A percentile compares a stretch with the other conserved stretches of the same genome.
These are phyloP conservation scores for Sinocyclocheilus rhinocerous DNA, from an alignment of 2,113 vertebrate genomes.

Conservation along the genomic window DNA sequence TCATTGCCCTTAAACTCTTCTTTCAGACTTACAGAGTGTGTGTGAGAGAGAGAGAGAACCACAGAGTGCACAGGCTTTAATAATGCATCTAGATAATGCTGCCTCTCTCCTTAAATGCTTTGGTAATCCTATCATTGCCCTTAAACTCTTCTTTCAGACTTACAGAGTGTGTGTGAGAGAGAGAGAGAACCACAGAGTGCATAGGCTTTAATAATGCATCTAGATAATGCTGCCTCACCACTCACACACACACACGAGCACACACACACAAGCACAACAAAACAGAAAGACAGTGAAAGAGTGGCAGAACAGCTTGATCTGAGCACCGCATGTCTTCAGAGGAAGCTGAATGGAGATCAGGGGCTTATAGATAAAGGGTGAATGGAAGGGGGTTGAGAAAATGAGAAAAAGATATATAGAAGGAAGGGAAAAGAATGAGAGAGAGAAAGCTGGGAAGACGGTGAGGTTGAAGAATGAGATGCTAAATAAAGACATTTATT, in stretches of 20 bases:
- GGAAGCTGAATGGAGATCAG: background rate
- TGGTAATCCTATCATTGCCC: conserved; percentile 31
- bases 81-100: conserved; percentile 60
- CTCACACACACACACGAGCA: conserved; percentile 19
- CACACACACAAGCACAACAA: conserved; percentile 9
- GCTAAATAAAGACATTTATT: background rate
- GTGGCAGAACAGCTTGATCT: conserved; percentile 1
- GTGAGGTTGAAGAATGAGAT: background rate
- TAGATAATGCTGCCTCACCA: conserved; percentile 48
- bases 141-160: conserved; percentile 29
- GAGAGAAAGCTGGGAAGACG: background rate
- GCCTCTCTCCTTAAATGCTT: conserved; percentile 34
- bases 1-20: conserved; percentile 37
- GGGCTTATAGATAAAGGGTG: background rate
- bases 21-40: background rate
- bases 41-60: background rate
- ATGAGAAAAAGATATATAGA: background rate
- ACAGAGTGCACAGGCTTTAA: conserved; percentile 55
- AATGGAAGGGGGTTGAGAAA: background rate
- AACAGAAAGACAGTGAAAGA: conserved; percentile 19
- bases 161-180: background rate
- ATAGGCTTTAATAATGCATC: conserved; percentile 60
- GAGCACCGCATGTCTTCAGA: background rate
- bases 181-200: conserved; percentile 42
- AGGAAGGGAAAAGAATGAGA: background rate